Evolutionary conservation across 2,113 vertebrate species (phyloP), one percentile per base, ranked within the genome.

Genomic region (Austrofundulus limnaeus): DNA sequence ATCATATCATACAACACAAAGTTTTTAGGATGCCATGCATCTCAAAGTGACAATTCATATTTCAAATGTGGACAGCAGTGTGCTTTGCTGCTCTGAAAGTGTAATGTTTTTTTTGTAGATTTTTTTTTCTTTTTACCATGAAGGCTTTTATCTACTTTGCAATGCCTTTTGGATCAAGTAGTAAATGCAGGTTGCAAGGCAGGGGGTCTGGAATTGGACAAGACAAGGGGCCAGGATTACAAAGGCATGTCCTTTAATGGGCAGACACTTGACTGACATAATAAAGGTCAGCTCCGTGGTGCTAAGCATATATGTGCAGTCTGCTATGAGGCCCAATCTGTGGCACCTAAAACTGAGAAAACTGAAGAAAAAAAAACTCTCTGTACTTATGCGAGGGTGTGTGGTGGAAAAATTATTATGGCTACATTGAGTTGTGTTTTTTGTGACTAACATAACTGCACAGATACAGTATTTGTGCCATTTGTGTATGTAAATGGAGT

Each of bases 191-290:
- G 59, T 8, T 48, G 46, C 11, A 34, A 78, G 60, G 73, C 67
- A 71, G 62, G 43, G 43, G 79, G 57, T 70, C 34, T 15, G 24
- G 51, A 42, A 75, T 65, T 39, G 76, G 72, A 70, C 70, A 63
- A 72, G 80, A 82, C 47, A 48, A 60, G 75, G 51, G 59, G 59
- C 23, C 53, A 53, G 57, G 68, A 70, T 63, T 72, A 85, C 85
- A 87, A 82, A 88, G 70, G 79, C 87, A 86, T 76, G 77, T 85
- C 89, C 90, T 89, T 90, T 69, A 89, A 89, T 80, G 89, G 90
- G 58, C 81, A 90, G 74, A 78, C 82, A 81, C 85, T 88, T 87
- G 85, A 90, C 85, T 83, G 83, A 69, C 77, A 63, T 80, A 85
- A 75, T 78, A 84, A 70, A 75, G 83, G 81, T 77, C 78, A 72